phyloP scores from a whole-genome alignment of 1,140 invertebrate species.

The Bombus waltoni region DNA sequence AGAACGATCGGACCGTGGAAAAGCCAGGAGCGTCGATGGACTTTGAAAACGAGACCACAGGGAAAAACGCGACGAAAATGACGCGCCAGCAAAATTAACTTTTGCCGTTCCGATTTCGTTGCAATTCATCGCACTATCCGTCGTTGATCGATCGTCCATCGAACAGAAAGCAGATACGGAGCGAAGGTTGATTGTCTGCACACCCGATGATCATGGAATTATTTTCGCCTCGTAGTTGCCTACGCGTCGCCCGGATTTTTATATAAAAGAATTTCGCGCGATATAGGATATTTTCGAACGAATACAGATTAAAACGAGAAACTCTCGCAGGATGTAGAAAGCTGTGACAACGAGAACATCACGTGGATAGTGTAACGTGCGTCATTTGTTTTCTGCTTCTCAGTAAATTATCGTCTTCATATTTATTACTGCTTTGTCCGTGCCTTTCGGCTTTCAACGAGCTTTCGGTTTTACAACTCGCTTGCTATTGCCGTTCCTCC shows the following conservation, averaged over 20 bases:
- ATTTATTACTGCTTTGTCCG: too few species aligned
- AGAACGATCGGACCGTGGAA: not conserved
- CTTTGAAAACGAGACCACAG: not conserved
- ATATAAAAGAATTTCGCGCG: not conserved
- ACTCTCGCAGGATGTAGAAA: not conserved
- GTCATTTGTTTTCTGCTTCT: not conserved
- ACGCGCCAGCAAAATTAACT: not conserved
- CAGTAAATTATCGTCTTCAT: not conserved
- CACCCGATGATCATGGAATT: not conserved
- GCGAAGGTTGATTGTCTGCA: not conserved
- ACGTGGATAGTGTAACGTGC: not conserved
- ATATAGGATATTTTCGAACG: not conserved
- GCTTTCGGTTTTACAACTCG: too few species aligned
- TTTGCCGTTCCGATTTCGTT: not conserved
- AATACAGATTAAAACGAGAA: not conserved
- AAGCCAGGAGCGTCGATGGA: not conserved
- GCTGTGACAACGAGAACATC: not conserved
- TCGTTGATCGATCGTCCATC: not conserved
- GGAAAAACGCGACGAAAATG: not conserved
- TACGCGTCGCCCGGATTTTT: not conserved
- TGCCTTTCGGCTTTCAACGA: too few species aligned
- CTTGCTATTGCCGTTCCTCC: too few species aligned
- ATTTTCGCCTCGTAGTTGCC: not conserved
- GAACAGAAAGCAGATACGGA: not conserved
- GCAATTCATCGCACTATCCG: not conserved